Percentiles rank a stretch among this genome's conserved stretches.
phyloP scores from a whole-genome alignment of 2,113 vertebrate genomes.

The Semnopithecus entellus region DNA sequence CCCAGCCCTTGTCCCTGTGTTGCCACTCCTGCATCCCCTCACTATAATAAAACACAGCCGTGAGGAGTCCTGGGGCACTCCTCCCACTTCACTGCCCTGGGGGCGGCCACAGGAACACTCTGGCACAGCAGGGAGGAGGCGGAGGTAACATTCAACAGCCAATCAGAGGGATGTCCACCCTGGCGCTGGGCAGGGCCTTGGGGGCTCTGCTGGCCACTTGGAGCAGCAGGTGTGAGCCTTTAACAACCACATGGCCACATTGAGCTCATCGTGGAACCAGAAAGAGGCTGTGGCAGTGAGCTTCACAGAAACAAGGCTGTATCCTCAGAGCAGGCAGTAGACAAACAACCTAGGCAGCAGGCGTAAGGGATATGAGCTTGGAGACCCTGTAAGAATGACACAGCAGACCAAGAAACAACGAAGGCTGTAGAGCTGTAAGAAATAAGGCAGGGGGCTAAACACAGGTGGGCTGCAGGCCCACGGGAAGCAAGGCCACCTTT shows the following conservation, averaged over 20 bases:
- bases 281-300: accelerated
- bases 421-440: background rate
- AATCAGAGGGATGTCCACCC: background rate
- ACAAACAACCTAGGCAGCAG: background rate
- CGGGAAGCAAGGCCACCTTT: background rate
- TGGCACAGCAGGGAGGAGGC: background rate
- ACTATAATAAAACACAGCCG: accelerated
- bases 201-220: background rate
- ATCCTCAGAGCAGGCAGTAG: accelerated
- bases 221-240: background rate
- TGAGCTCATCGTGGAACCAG: too few species aligned
- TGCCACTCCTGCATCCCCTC: too few species aligned
- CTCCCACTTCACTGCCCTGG: background rate
- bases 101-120: background rate
- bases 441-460: background rate
- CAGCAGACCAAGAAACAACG: accelerated
- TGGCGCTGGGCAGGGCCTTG: background rate
- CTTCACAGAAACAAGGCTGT: background rate
- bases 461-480: background rate
- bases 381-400: accelerated
- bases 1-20: accelerated
- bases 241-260: accelerated
- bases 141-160: background rate
- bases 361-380: accelerated
- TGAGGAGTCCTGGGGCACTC: background rate